These are phyloP conservation scores for Hippocampus barbouri DNA, from an alignment of 2,113 vertebrate species.

Conservation along the genomic window DNA sequence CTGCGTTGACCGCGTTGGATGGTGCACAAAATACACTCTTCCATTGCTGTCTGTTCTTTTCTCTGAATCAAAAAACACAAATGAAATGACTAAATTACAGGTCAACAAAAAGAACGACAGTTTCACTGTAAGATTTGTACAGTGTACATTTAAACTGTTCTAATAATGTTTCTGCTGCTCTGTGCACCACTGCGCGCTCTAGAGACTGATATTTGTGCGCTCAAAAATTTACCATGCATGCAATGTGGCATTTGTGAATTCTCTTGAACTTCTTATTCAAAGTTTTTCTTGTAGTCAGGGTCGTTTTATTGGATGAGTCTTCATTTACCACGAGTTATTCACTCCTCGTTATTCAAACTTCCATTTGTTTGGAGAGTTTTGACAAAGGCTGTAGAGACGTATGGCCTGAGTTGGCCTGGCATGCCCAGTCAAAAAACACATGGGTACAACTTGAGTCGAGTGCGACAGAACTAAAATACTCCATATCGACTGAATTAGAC, in stretches of 20 bases:
- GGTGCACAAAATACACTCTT: constrained; percentile 97
- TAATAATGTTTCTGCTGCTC: neutral
- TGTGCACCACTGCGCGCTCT: neutral
- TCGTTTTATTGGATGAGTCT: neutral
- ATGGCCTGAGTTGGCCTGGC: too few species aligned
- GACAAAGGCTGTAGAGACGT: too few species aligned
- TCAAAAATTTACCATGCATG: neutral
- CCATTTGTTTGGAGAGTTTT: too few species aligned
- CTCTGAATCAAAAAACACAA: constrained; percentile 65
- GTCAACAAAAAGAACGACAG: neutral
- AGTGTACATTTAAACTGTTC: neutral
- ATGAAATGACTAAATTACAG: neutral
- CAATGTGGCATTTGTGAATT: neutral
- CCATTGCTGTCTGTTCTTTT: constrained; percentile 93
- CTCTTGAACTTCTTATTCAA: neutral
- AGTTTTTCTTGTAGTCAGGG: too few species aligned
- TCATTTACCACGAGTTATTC: neutral
- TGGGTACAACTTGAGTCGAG: too few species aligned
- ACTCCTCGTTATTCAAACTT: too few species aligned
- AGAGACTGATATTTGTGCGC: neutral
- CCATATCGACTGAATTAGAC: neutral
- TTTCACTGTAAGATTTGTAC: neutral
- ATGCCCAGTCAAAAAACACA: too few species aligned
- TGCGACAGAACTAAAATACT: neutral
- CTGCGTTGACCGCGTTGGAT: constrained; percentile 89